phyloP scores from a whole-genome alignment of 1,140 invertebrate species.

The Watersipora subatra region DNA sequence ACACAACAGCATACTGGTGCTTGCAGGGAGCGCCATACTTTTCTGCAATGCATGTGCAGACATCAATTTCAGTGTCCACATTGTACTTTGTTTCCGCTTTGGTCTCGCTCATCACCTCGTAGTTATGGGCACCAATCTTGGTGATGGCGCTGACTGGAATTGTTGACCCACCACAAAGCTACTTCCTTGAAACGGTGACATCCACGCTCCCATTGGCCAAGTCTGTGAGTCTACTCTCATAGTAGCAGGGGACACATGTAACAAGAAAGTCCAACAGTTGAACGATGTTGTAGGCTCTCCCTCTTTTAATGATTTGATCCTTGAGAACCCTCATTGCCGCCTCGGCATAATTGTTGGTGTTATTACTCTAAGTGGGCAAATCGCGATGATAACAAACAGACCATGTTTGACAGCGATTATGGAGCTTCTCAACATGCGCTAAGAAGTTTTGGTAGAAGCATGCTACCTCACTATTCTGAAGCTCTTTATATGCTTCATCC shows the following conservation, averaged over 20 bases:
- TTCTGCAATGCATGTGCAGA: too few species aligned
- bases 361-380: background rate
- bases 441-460: background rate
- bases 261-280: background rate
- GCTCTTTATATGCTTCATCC: background rate
- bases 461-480: background rate
- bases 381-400: background rate
- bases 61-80: too few species aligned
- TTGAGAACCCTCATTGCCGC: background rate
- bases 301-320: background rate
- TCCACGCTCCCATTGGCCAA: background rate
- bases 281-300: background rate
- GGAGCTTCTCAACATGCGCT: background rate
- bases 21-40: too few species aligned
- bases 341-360: too few species aligned
- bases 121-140: background rate
- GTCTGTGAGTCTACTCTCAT: background rate
- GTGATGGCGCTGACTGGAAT: background rate
- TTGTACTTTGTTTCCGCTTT: background rate
- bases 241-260: background rate
- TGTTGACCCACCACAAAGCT: background rate
- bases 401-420: background rate
- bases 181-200: background rate
- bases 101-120: background rate
- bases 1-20: too few species aligned